Conservation (phyloP, 2,797 vertebrate genomes). For the Gymnothorax reevesii region DNA sequence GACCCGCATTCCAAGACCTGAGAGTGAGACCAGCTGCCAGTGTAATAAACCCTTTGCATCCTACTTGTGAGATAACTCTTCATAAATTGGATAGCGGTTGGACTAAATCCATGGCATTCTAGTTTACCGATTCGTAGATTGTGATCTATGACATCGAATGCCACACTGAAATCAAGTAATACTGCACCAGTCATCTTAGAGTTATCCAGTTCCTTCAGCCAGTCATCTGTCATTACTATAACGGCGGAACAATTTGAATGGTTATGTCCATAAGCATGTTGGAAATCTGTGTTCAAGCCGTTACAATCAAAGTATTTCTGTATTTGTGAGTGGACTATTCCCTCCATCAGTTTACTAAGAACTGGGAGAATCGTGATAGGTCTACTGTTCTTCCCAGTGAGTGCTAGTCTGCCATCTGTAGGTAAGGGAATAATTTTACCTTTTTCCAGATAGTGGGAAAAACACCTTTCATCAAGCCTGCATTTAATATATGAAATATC, state of each 20-base stretch:
- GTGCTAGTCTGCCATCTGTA: constrained; percentile 21
- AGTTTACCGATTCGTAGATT: too few relatives aligned
- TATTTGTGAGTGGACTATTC: too few relatives aligned
- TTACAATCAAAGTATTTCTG: constrained; percentile 27
- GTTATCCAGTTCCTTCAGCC: constrained; percentile 17
- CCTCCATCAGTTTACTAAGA: constrained; percentile 27
- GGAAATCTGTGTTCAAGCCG: constrained; percentile 3
- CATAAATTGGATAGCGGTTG: too few relatives aligned
- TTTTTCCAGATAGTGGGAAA: constrained; percentile 19
- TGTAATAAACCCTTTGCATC: too few relatives aligned
- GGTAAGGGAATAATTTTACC: constrained; percentile 22
- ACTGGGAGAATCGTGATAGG: constrained; percentile 15
- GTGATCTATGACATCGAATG: too few relatives aligned
- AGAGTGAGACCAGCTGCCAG: too few relatives aligned
- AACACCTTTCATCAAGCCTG: neutral
- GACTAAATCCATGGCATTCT: too few relatives aligned
- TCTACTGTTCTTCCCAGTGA: constrained; percentile 26
- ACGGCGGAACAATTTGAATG: constrained; percentile 21
- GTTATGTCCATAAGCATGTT: constrained; percentile 23
- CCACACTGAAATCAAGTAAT: too few relatives aligned
- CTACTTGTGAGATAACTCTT: too few relatives aligned
- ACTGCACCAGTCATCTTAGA: too few relatives aligned
- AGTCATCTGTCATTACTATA: constrained; percentile 26
- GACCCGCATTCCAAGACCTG: too few relatives aligned
- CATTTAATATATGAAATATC: constrained; percentile 11